Evolutionary conservation across 2,797 vertebrate genomes (phyloP).

Genomic region (Urosaurus nigricauda): DNA sequence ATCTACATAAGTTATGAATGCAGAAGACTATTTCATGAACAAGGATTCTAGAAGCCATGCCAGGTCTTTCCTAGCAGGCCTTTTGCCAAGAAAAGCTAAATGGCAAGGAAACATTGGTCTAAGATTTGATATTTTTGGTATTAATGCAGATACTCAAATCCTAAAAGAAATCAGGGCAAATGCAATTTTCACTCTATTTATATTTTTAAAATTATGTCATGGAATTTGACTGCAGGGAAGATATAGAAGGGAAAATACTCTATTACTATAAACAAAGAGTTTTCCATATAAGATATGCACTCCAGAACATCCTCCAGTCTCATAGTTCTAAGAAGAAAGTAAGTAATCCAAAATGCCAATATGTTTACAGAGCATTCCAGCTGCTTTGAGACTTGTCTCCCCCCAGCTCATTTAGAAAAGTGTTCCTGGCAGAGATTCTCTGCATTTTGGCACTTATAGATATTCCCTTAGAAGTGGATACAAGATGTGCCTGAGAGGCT

Average conservation of each 20-base stretch:
- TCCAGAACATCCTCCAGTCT: neutral
- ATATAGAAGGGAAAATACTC: neutral
- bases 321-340: constrained; percentile 1
- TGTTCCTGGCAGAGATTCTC: constrained; percentile 28
- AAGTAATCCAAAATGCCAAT: neutral
- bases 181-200: neutral
- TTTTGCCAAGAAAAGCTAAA: neutral
- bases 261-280: constrained; percentile 1
- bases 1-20: neutral
- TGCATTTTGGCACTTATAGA: constrained; percentile 7
- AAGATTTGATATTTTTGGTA: neutral
- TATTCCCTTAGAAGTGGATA: constrained; percentile 14
- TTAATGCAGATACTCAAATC: neutral
- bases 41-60: neutral
- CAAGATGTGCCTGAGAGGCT: neutral
- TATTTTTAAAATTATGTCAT: neutral
- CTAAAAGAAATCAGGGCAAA: neutral
- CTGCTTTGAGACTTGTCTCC: neutral
- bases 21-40: neutral
- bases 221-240: neutral
- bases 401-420: neutral
- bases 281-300: neutral
- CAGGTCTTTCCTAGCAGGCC: too few species aligned
- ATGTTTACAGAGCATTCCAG: neutral
- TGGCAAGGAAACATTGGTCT: neutral